Evolutionary conservation across 1,140 invertebrate genomes (phyloP), one percentile per base, ranked within the genome.

Genomic region (Zaprionus tsacasi): DNA sequence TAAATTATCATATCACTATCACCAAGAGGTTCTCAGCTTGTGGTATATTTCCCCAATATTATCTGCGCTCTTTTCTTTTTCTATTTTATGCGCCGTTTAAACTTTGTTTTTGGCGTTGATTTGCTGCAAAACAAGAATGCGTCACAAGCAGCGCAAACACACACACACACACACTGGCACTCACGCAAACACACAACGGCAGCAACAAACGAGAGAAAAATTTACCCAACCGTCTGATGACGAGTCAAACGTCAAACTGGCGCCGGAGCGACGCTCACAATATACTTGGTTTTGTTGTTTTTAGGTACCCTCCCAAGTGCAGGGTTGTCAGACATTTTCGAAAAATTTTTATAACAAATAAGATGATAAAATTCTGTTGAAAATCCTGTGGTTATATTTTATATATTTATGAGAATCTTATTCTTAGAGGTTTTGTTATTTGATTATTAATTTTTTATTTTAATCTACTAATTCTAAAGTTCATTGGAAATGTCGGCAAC

Each of bases 101-200:
- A 55, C 45, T 64, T 76, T 80, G 73, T 77, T 76, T 71, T 69
- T 82, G 66, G 64, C 59, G 30, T 81, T 75, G 71, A 77, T 75
- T 78, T 70, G 78, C 81, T 72, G 78, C 81, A 83, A 88, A 87
- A 87, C 83, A 87, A 89, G 81, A 88, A 87, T 87, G 82, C 82
- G 82, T 87, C 82, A 87, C 76, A 73, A 78, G 60, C 81, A 76
- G 73, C 63, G 55, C 72, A 65, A 59, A 72, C 68, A 69, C 55
- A 70, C 55, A 66, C 71, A 75, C 48, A 59, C 70, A 70, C 43
- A 63, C 70, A 57, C 60, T 63, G 45, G 74, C 73, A 70, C 48
- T 61, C n/a, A 45, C 65, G 66, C 72, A 76, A 48, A 58, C 30
- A 71, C 45, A 30, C 48, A 58, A 58, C 36, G 40, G 55, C 67